A percentile compares a stretch with the other conserved stretches of the same genome.
Evolutionary conservation across 2,113 vertebrate genomes (phyloP).

Genomic region (Lophius piscatorius): DNA sequence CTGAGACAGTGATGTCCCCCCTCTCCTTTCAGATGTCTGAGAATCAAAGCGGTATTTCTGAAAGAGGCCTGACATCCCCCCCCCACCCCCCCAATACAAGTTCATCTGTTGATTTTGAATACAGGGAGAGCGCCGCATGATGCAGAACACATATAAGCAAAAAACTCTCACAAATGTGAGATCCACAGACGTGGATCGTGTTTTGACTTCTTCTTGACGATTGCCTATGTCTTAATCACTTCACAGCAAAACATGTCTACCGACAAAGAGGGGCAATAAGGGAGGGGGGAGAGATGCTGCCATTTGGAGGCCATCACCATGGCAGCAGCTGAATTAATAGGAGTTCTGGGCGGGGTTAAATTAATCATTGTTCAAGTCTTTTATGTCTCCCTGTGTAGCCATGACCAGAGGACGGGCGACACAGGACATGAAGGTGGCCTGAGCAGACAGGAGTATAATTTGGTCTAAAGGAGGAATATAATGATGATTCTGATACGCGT

Average conservation of each 20-base stretch:
- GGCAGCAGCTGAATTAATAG: slow-evolving; percentile 71
- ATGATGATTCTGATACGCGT: slow-evolving; percentile 18
- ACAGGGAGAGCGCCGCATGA: too few relatives aligned
- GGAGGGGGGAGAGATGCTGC: slow-evolving; percentile 39
- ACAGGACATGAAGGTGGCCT: slow-evolving; percentile 13
- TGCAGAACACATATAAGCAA: too few relatives aligned
- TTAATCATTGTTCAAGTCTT: slow-evolving; percentile 53
- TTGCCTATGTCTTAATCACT: slow-evolving; percentile 2
- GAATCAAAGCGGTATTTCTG: slow-evolving; percentile 19
- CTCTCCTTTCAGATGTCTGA: slow-evolving; percentile 31
- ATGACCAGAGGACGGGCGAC: slow-evolving; percentile 9
- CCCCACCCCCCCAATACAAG: too few relatives aligned
- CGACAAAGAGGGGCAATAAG: background rate
- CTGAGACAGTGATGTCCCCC: slow-evolving; percentile 17
- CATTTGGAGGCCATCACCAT: slow-evolving; percentile 64
- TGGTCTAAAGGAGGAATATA: slow-evolving; percentile 1
- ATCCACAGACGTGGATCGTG: background rate
- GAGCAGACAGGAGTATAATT: background rate
- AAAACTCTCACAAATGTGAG: too few relatives aligned
- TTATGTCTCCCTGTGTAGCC: slow-evolving; percentile 39
- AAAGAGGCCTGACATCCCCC: slow-evolving; percentile 14
- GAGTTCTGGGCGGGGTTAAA: slow-evolving; percentile 58
- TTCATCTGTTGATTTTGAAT: slow-evolving; percentile 62
- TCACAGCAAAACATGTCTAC: slow-evolving; percentile 15
- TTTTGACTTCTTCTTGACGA: background rate